Percentiles rank a stretch among this genome's conserved stretches.
These are phyloP conservation scores for Passer montanus DNA, from an alignment of 2,113 vertebrate genomes.

Conservation along the genomic window DNA sequence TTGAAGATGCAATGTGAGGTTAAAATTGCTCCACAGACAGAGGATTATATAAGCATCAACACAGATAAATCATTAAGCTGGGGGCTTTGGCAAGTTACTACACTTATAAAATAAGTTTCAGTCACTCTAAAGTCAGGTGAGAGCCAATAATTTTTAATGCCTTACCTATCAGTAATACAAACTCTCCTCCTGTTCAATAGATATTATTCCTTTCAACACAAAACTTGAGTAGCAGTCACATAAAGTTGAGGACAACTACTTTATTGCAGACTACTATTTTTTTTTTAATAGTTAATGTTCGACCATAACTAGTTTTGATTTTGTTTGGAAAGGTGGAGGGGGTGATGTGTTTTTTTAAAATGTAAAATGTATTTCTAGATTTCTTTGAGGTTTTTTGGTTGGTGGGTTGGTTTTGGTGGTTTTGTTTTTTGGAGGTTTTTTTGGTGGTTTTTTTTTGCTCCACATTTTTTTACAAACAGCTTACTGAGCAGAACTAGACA, in stretches of 20 bases:
- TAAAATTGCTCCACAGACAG: not conserved
- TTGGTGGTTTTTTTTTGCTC: not conserved
- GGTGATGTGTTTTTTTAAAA: not conserved
- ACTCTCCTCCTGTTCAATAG: not conserved
- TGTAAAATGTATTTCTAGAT: not conserved
- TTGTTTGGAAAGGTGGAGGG: not conserved
- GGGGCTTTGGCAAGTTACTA: not conserved
- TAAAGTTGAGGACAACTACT: not conserved
- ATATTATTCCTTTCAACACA: not conserved
- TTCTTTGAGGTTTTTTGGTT: not conserved
- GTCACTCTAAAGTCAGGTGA: not conserved
- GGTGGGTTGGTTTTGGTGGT: not conserved
- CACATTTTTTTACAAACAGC: not conserved
- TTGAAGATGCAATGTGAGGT: not conserved
- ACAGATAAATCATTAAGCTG: not conserved
- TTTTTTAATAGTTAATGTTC: not conserved
- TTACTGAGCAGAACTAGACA: not conserved
- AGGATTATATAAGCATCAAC: not conserved
- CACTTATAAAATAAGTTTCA: not conserved
- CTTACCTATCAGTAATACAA: not conserved
- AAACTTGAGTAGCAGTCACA: not conserved
- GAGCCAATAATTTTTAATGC: not conserved
- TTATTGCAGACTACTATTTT: not conserved
- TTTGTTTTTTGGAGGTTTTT: not conserved
- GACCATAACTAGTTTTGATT: not conserved